Base-by-base conservation (phyloP, 2,113 vertebrate genomes). In the Grallaria varia region DNA sequence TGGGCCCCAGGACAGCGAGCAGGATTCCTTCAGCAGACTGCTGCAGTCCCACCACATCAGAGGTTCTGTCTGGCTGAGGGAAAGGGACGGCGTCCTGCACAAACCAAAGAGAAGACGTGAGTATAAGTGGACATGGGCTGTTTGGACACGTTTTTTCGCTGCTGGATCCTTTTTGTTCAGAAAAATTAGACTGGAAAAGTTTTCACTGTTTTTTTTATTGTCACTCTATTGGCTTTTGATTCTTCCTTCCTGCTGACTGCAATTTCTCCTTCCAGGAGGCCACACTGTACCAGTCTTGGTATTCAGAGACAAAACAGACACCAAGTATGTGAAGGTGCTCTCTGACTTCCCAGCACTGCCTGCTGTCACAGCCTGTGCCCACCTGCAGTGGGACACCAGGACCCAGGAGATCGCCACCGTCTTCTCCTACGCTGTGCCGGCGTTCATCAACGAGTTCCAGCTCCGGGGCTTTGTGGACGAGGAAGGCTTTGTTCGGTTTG, bases 391-490 rank as follows among this genome's bases (percentile, higher is more conserved):
- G 98, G 98, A 98, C 94, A 87, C 76, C 12, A 68, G 89, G 9
- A 97, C 97, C 80, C 87, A 93, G 9, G 96, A 98, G 7, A 75
- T 98, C 3, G 98, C 98, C 12, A 98, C 98, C 30, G 73, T 99
- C 84, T 99, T 99, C 96, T 99, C 99, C 16, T 98, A 99, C 0
- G 99, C 99, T 0, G 98, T 98, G 2, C 98, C 98, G 0, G 75
- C 97, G 4, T 98, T 98, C 37, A 98, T 97, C 33, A 99, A 99
- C 3, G 99, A 99, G 94, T 99, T 99, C 95, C 99, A 99, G 97
- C 97, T 99, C 23, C 98, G 98, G 1, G 98, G 98, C 59, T 98
- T 98, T 3, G 88, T 97, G 0, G 98, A 98, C 5, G 89, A 96
- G 22, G 89, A 97, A 12, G 98, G 98, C 12, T 97, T 95, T 3